Base-by-base conservation (phyloP, 2,888 invertebrate genomes). In the Gasteruption jaculator region DNA sequence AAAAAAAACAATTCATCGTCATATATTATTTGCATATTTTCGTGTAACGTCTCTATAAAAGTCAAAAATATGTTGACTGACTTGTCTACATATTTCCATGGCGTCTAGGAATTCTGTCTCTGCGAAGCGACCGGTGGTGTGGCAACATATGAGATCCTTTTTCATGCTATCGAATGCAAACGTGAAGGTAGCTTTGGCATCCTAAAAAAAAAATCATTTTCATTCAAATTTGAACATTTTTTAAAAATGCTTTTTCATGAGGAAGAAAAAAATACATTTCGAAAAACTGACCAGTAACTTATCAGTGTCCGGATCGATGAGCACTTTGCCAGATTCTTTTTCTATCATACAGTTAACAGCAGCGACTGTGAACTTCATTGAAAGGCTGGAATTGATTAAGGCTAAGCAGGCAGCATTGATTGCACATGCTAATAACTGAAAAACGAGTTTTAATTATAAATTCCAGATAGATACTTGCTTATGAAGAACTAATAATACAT, bases 381-480 rank as follows among this genome's bases (percentile, higher is more conserved):
- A 79, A n/a, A 93, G 73, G 16, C 90, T 87, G 0, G 90, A 81
- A 72, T 90, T 85, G 1, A 94, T 74, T 20, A 92, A 73, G 0
- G 92, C 89, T 43, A 92, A 72, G 66, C 90, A 91, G 0, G 82
- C 76, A 16, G 88, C 84, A 74, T 94, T 95, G 21, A 94, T 74
- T 10, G 84, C 80, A 67, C 88, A 86, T 0, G 91, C 82, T 38
- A 92, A 72, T 2, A 91, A 66, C 89, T 85, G 69, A 47, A 73
- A 57, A 69, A 18, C 29, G 39, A 6, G 8, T 6, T 37, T n/a
- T 6, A 30, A 33, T 44, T 14, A 37, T 30, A 25, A 18, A 30
- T n/a, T n/a, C n/a, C n/a, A n/a, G n/a, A n/a, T n/a, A n/a, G n/a
- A n/a, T n/a, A n/a, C n/a, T n/a, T n/a, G n/a, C n/a, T n/a, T n/a